Conservation (phyloP, 2,888 invertebrate genomes). For the Cephus spinipes region DNA sequence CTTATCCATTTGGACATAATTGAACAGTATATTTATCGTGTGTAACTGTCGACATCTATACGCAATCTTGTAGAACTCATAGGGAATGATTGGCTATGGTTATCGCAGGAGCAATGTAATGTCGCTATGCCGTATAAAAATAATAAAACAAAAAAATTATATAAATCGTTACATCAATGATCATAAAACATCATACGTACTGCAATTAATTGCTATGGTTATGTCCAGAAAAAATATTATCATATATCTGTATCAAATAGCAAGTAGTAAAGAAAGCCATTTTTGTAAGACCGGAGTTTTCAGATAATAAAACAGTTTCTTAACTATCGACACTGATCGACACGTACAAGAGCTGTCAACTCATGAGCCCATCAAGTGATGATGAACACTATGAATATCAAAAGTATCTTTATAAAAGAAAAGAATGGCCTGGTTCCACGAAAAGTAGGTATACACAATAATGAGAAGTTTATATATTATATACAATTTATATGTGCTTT, state of each 20-base stretch:
- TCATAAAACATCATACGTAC: background rate
- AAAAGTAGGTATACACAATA: background rate
- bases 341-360: background rate
- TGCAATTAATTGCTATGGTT: background rate
- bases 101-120: background rate
- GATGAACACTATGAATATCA: background rate
- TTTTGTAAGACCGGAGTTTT: background rate
- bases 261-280: background rate
- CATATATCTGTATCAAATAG: background rate
- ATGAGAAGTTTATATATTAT: background rate
- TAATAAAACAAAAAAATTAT: background rate
- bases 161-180: background rate
- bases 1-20: background rate
- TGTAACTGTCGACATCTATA: background rate
- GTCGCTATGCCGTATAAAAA: background rate
- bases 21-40: background rate
- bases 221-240: background rate
- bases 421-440: background rate
- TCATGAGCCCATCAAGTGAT: background rate
- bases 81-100: background rate
- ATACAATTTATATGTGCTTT: background rate
- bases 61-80: background rate
- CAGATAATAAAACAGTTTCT: background rate
- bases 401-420: background rate
- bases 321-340: background rate